Percentiles rank a stretch among this genome's conserved stretches.
Evolutionary conservation across 1,140 invertebrate genomes (phyloP).

Genomic region (Metopolophium dirhodum): DNA sequence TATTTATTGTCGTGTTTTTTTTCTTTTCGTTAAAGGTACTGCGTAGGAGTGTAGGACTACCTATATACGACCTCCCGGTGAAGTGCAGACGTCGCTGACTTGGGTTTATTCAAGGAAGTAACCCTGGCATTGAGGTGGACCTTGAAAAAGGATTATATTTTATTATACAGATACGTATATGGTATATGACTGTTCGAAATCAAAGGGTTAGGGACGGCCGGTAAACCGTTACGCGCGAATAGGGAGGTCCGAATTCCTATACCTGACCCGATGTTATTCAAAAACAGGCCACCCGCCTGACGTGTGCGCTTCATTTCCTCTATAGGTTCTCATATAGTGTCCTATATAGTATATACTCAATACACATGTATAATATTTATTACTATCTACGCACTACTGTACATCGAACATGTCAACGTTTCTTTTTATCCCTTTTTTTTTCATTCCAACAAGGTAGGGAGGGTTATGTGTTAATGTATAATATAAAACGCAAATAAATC

Average conservation of each 20-base stretch:
- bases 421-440: background rate
- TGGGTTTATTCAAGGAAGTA: background rate
- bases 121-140: background rate
- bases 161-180: background rate
- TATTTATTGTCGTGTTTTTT: background rate
- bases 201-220: background rate
- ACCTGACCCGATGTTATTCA: background rate
- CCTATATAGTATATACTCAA: background rate
- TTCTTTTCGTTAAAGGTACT: background rate
- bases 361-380: background rate
- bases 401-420: background rate
- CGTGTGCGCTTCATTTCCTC: background rate
- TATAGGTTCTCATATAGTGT: background rate
- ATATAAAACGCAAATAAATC: background rate
- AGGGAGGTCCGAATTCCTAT: conserved; percentile 15
- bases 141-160: conserved; percentile 9
- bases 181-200: background rate
- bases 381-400: background rate
- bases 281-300: background rate
- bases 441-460: background rate
- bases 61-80: conserved; percentile 4
- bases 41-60: background rate
- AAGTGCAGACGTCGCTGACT: background rate
- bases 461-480: background rate
- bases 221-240: conserved; percentile 18